Evolutionary conservation across 2,888 invertebrate genomes (phyloP), one percentile per base, ranked within the genome.

Genomic region (Lycophotia porphyrea): DNA sequence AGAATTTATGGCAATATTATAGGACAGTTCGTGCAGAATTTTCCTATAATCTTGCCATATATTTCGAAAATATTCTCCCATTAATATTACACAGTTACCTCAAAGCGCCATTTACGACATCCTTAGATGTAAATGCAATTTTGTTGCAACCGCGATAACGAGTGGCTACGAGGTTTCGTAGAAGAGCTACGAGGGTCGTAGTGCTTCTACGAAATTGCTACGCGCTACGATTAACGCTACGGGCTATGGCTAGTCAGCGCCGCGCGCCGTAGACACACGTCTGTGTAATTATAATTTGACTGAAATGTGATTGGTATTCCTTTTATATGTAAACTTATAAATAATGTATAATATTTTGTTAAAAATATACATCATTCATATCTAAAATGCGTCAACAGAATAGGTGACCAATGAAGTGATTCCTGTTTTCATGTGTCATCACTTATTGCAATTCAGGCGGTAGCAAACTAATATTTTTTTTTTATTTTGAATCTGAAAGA

Each of bases 61-160:
- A 74, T 71, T 80, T 42, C n/a, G 13, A 68, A 60, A 36, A 71
- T 73, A 68, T 64, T 39, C 18, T 31, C 11, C 36, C 61, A 64
- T 85, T 84, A 60, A 85, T 55, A 78, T 55, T 71, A 82, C 71
- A 83, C 72, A 81, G 82, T 82, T 77, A 78, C 69, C 39, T 55
- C 52, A 74, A 80, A 76, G 44, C 24, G 34, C 39, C 18, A 66
- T 66, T 74, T 74, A 71, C 65, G 42, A 61, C 71, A 52, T 71
- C 13, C 73, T 66, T 81, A 77, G 85, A 85, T 82, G 68, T 69
- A 69, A 84, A 74, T 80, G 58, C 64, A 76, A 73, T 82, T 85
- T 83, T 66, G 82, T 72, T 81, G 82, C 82, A 82, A 63, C 71
- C 44, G 44, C 71, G 52, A 42, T 63, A 74, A 71, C 68, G 71